phyloP scores from a whole-genome alignment of 2,797 vertebrate species.

The Cetoscarus ocellatus region DNA sequence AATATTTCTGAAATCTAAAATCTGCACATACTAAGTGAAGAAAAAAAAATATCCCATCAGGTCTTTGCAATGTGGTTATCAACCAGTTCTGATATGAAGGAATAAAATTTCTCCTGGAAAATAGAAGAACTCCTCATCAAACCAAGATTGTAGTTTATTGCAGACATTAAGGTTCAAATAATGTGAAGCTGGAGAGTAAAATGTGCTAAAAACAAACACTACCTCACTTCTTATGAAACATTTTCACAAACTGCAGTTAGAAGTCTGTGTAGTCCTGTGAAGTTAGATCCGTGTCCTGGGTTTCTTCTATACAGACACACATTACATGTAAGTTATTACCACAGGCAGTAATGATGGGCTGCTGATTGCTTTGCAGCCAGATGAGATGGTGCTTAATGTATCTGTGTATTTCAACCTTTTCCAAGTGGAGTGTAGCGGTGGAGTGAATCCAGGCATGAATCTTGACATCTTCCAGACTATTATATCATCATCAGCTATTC shows the following conservation, averaged over 20 bases:
- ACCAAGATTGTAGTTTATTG: neutral
- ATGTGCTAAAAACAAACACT: neutral
- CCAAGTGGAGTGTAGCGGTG: neutral
- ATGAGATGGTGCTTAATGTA: slow-evolving; percentile 7
- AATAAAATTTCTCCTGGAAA: neutral
- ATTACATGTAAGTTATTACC: slow-evolving; percentile 25
- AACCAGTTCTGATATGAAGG: neutral
- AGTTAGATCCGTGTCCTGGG: slow-evolving; percentile 4
- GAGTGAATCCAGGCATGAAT: slow-evolving; percentile 19
- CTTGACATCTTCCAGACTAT: slow-evolving; percentile 1
- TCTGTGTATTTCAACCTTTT: neutral
- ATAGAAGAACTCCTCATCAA: neutral
- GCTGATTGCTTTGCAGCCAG: slow-evolving; percentile 17
- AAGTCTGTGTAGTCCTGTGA: neutral
- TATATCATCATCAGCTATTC: neutral
- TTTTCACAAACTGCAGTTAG: neutral
- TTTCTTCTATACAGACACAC: neutral
- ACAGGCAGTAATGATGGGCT: slow-evolving; percentile 4
- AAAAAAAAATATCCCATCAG: neutral
- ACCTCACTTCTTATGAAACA: neutral
- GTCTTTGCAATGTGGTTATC: neutral
- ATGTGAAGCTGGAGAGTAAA: neutral
- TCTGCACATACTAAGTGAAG: neutral
- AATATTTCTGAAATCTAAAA: neutral
- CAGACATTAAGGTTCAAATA: too few species aligned